phyloP scores from a whole-genome alignment of 2,888 invertebrate genomes.

The Drosophila anceps region DNA sequence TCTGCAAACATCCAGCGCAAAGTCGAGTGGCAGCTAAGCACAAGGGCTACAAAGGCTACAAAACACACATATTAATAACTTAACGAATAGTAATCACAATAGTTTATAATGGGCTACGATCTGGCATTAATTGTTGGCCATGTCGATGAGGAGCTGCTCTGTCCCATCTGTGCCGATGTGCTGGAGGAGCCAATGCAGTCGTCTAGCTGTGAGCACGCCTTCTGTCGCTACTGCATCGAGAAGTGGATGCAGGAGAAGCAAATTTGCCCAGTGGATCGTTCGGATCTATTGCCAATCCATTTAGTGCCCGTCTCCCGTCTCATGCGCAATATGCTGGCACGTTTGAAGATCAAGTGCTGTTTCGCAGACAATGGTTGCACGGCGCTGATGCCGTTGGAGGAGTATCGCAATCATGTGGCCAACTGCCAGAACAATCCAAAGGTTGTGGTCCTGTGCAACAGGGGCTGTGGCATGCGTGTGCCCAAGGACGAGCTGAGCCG shows the following conservation, averaged over 20 bases:
- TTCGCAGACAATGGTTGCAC: constrained; percentile 51
- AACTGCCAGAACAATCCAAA: constrained; percentile 51
- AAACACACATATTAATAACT: neutral
- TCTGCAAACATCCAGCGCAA: constrained; percentile 27
- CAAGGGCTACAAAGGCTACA: neutral
- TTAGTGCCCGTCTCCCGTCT: constrained; percentile 56
- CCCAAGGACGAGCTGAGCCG: constrained; percentile 60
- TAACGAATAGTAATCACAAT: neutral
- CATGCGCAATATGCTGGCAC: constrained; percentile 68
- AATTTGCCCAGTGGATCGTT: constrained; percentile 65
- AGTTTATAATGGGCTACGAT: constrained; percentile 60
- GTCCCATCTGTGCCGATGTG: constrained; percentile 66
- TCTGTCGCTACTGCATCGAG: constrained; percentile 61
- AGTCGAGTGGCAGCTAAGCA: constrained; percentile 15
- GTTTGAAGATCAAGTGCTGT: constrained; percentile 57
- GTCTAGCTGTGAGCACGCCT: constrained; percentile 60
- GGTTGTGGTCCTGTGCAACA: constrained; percentile 31
- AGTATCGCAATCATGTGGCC: constrained; percentile 46
- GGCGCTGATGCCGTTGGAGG: constrained; percentile 31
- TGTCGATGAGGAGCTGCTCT: constrained; percentile 68
- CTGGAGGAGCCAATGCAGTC: constrained; percentile 68
- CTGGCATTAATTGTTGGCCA: constrained; percentile 51
- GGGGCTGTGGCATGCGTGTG: constrained; percentile 39
- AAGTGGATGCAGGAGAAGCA: constrained; percentile 63
- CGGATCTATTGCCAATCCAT: constrained; percentile 36